phyloP scores from a whole-genome alignment of 1,140 invertebrate species.

The Cecropterus lyciades region DNA sequence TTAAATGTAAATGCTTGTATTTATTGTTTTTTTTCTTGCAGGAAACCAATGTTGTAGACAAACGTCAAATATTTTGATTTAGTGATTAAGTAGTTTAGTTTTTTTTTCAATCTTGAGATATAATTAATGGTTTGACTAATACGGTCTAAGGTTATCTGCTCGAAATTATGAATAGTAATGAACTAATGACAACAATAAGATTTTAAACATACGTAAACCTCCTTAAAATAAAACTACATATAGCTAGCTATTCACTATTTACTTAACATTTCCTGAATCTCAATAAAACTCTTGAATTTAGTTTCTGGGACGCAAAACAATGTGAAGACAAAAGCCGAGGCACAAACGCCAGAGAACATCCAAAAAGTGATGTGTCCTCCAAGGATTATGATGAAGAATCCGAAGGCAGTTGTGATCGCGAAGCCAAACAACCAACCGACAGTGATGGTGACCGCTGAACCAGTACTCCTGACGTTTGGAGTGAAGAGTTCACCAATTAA shows the following conservation, averaged over 20 bases:
- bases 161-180: too few species aligned
- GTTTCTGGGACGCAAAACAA: conserved; percentile 85
- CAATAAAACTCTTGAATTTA: conserved; percentile 84
- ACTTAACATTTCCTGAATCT: conserved; percentile 73
- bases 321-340: conserved; percentile 77
- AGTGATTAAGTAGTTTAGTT: too few species aligned
- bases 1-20: too few species aligned
- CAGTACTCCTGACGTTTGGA: conserved; percentile 47
- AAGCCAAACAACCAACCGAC: conserved; percentile 43
- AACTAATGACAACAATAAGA: too few species aligned
- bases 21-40: too few species aligned
- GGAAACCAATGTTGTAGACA: too few species aligned
- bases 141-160: too few species aligned
- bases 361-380: conserved; percentile 83
- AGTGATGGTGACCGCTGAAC: conserved; percentile 37
- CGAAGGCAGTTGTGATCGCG: conserved; percentile 82
- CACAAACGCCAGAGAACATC: conserved; percentile 42
- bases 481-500: conserved; percentile 54
- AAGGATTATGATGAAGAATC: conserved; percentile 66
- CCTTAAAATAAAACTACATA: too few species aligned
- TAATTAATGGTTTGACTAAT: too few species aligned
- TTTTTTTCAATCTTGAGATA: too few species aligned
- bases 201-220: too few species aligned
- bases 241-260: conserved; percentile 24
- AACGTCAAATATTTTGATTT: too few species aligned